Evolutionary conservation across 2,797 vertebrate species (phyloP).

Genomic region (Anniella stebbinsi): DNA sequence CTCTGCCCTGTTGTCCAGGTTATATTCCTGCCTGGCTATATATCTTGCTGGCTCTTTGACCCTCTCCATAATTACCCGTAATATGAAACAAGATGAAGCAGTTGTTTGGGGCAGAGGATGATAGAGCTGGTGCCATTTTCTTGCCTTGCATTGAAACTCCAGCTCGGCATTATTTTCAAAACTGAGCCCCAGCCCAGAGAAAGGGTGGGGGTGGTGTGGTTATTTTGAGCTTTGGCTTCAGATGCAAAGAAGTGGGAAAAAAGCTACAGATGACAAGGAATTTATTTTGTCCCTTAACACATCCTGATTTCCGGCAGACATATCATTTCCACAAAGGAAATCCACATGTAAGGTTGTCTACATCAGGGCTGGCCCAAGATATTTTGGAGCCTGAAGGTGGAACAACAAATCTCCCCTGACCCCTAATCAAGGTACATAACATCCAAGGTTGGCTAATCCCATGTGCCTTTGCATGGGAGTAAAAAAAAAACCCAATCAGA

Average conservation of each 20-base stretch:
- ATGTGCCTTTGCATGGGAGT: too few species aligned
- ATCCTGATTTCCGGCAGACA: not conserved
- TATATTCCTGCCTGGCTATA: not conserved
- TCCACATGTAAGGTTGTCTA: not conserved
- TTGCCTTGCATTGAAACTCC: not conserved
- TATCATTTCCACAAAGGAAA: not conserved
- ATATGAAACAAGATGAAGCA: not conserved
- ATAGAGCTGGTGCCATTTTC: not conserved
- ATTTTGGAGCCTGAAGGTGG: too few species aligned
- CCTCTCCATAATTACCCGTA: not conserved
- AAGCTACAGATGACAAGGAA: too few species aligned
- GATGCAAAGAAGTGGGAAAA: not conserved
- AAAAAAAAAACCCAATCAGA: too few species aligned
- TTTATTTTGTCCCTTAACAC: not conserved
- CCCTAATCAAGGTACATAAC: too few species aligned
- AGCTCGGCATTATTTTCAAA: not conserved
- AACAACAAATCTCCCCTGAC: too few species aligned
- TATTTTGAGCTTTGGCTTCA: not conserved
- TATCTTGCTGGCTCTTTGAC: too few species aligned
- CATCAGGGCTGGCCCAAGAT: too few species aligned
- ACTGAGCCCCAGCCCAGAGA: not conserved
- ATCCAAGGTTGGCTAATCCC: too few species aligned
- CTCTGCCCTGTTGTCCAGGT: too few species aligned
- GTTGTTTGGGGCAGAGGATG: not conserved
- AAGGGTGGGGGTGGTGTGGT: not conserved